Evolutionary conservation across 2,888 invertebrate species (phyloP), one percentile per base, ranked within the genome.

Genomic region (Lepidochitona cinerea): DNA sequence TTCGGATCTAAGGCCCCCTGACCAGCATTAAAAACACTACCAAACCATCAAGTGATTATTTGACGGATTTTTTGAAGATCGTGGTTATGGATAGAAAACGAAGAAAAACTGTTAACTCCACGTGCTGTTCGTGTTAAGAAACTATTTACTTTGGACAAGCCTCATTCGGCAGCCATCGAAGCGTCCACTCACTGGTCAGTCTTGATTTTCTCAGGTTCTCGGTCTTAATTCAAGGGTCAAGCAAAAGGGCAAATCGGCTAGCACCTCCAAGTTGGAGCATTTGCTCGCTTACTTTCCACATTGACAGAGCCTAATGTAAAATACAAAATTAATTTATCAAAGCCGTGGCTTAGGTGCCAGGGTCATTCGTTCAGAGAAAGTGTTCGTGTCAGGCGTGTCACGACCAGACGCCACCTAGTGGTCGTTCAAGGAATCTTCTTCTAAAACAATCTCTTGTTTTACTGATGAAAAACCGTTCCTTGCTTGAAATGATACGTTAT

Each of bases 271-370:
- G 59, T 14, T 23, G 29, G 29, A 32, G 59, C 59, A 59, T 59
- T 59, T 59, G 59, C 29, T 59, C 59, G 29, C 59, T 59, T 59
- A 59, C 29, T 59, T 59, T 59, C 59, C 29, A 4, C 23, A 26
- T 32, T 59, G 59, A 59, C 32, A 29, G 59, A 29, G 14, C 26
- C 59, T 59, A 59, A 59, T 59, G 59, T 59, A 59, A 59, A 59
- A 59, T 59, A 59, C 59, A 59, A 59, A 59, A 59, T 59, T 59
- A 59, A 59, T 59, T 59, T 59, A 59, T 59, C 59, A 59, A 23
- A 59, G 59, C 59, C 26, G 4, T 14, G 9, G 59, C 59, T 32
- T 14, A 59, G 5, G 59, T 59, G 59, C 29, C 26, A 18, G 29
- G 59, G 59, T 59, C 59, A 59, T 23, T 9, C 7, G 26, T 29